A percentile compares a stretch with the other conserved stretches of the same genome.
phyloP scores from a whole-genome alignment of 2,113 vertebrate genomes.

The Gopherus evgoodei region DNA sequence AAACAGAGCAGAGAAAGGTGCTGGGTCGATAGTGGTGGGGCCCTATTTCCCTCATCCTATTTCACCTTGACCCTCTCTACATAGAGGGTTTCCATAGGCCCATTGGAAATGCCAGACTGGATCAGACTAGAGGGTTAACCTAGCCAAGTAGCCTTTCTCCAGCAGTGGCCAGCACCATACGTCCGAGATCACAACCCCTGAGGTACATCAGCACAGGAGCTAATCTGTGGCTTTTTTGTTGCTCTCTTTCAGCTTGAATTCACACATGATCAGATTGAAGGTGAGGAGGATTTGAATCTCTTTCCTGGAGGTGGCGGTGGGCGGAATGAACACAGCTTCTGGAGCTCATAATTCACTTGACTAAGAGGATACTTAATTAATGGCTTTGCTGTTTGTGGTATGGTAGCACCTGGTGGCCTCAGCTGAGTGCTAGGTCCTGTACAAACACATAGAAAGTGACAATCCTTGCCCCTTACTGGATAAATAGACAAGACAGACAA shows the following conservation, averaged over 20 bases:
- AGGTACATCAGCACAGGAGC: not conserved
- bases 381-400: not conserved
- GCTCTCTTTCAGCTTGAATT: slow-evolving; percentile 85
- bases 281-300: slow-evolving; percentile 70
- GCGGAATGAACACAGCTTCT: not conserved
- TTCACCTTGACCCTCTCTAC: not conserved
- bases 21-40: too few relatives aligned
- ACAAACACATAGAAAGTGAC: not conserved
- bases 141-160: not conserved
- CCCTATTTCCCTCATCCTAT: too few relatives aligned
- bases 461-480: not conserved
- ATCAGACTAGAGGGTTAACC: not conserved
- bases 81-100: not conserved
- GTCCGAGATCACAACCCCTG: not conserved
- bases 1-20: not conserved
- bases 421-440: not conserved
- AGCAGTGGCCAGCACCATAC: not conserved
- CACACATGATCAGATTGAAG: slow-evolving; percentile 88
- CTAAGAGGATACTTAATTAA: not conserved
- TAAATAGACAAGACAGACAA: not conserved
- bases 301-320: not conserved
- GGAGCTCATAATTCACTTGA: not conserved
- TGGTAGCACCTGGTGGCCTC: too few relatives aligned
- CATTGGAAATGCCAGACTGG: not conserved
- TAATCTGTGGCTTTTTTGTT: not conserved